Conservation (phyloP, 2,888 invertebrate species). For the Trimorus sp. region DNA sequence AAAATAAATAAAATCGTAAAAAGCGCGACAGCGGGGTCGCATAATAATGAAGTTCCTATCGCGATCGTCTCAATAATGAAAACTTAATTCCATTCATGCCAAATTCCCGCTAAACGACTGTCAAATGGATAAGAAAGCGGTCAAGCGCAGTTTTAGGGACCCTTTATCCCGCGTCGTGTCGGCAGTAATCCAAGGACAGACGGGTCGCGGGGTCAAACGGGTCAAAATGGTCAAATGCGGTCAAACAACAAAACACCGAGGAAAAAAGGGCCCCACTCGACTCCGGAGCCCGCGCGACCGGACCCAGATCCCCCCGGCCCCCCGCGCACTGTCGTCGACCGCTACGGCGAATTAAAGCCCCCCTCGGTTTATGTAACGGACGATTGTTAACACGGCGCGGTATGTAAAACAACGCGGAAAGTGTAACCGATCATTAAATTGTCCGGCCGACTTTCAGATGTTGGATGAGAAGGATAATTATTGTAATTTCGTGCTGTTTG, state of each 20-base stretch:
- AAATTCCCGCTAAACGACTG: constrained; percentile 46
- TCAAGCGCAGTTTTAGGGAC: constrained; percentile 36
- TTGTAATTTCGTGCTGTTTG: constrained; percentile 42
- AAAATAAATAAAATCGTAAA: too few relatives aligned
- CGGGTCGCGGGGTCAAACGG: constrained; percentile 52
- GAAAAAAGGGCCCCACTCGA: constrained; percentile 53
- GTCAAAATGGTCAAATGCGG: constrained; percentile 61
- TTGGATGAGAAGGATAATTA: constrained; percentile 36
- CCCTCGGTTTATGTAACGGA: constrained; percentile 43
- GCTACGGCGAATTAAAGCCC: constrained; percentile 26
- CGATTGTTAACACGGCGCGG: constrained; percentile 46
- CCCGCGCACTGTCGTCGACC: not conserved
- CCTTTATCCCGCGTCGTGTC: constrained; percentile 42
- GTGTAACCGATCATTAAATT: constrained; percentile 60
- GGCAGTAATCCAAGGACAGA: constrained; percentile 57
- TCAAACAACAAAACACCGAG: constrained; percentile 56
- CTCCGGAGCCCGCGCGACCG: constrained; percentile 10
- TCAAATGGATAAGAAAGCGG: constrained; percentile 37
- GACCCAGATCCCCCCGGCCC: not conserved
- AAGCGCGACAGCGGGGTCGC: not conserved
- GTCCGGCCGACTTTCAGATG: constrained; percentile 32
- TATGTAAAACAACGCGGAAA: constrained; percentile 60
- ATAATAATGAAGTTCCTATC: constrained; percentile 20
- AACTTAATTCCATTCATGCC: constrained; percentile 41
- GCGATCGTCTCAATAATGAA: constrained; percentile 30